These are phyloP conservation scores for Oryzaephilus surinamensis DNA, from an alignment of 1,140 invertebrate species.

Conservation along the genomic window DNA sequence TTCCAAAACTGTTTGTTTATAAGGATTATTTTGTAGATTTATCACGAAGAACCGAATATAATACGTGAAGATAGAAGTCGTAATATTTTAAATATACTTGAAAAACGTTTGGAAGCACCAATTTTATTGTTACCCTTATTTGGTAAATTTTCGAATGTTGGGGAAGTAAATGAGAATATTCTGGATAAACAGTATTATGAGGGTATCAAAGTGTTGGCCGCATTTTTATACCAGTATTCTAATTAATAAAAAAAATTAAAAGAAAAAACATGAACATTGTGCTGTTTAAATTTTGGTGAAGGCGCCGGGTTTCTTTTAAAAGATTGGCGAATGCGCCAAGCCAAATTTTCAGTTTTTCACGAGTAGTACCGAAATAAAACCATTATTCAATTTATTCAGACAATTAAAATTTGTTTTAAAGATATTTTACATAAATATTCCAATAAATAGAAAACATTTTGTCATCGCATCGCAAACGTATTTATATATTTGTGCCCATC, in stretches of 20 bases:
- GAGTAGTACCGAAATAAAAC: neutral
- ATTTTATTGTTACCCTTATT: constrained; percentile 28
- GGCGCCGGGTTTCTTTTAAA: too few relatives aligned
- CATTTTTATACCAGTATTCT: constrained; percentile 27
- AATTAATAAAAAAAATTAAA: too few relatives aligned
- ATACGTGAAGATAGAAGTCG: constrained; percentile 29
- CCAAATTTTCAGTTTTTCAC: neutral
- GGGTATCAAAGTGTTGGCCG: constrained; percentile 32
- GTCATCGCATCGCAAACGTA: constrained; percentile 4
- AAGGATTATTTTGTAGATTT: constrained; percentile 22
- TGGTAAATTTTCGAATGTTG: constrained; percentile 19
- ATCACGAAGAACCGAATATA: constrained; percentile 33
- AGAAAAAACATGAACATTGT: too few relatives aligned
- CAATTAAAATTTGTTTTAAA: neutral
- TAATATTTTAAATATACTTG: constrained; percentile 24
- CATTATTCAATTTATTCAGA: neutral
- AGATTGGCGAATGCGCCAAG: neutral
- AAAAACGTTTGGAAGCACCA: constrained; percentile 24
- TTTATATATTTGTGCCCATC: constrained; percentile 6
- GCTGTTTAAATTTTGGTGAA: too few relatives aligned
- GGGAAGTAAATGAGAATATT: constrained; percentile 30
- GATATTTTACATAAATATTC: neutral
- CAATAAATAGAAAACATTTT: neutral
- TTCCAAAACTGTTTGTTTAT: neutral
- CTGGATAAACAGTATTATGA: constrained; percentile 27